These are phyloP conservation scores for Tylochromis polylepis DNA, from an alignment of 2,113 vertebrate species.

Conservation along the genomic window DNA sequence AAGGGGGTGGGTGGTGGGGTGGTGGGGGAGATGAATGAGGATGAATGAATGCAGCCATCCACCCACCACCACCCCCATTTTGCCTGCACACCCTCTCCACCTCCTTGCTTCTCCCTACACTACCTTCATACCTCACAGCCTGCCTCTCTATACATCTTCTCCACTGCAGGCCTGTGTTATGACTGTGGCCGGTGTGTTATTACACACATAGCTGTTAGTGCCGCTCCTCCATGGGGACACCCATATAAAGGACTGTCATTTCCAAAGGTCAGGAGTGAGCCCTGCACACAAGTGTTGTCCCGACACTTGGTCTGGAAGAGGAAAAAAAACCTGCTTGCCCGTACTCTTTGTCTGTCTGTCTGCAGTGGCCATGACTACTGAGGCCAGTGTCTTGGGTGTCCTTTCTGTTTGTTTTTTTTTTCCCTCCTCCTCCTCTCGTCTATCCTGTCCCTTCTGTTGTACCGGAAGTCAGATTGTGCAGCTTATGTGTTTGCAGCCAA, in stretches of 20 bases:
- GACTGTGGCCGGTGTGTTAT: slow-evolving; percentile 75
- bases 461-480: slow-evolving; percentile 26
- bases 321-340: slow-evolving; percentile 26
- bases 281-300: slow-evolving; percentile 78
- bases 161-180: slow-evolving; percentile 69
- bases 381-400: slow-evolving; percentile 42
- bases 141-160: slow-evolving; percentile 37
- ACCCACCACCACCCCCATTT: slow-evolving; percentile 16
- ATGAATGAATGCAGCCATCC: slow-evolving; percentile 67
- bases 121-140: slow-evolving; percentile 24
- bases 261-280: slow-evolving; percentile 77
- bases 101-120: slow-evolving; percentile 21
- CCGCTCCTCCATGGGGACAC: slow-evolving; percentile 64
- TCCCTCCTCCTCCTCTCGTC: neutral
- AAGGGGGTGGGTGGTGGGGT: too few relatives aligned
- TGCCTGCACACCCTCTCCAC: neutral
- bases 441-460: slow-evolving; percentile 4
- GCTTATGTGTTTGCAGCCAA: slow-evolving; percentile 9
- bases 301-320: slow-evolving; percentile 63
- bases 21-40: slow-evolving; percentile 76
- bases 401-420: slow-evolving; percentile 20
- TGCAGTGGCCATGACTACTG: slow-evolving; percentile 19
- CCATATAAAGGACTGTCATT: slow-evolving; percentile 78
- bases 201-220: slow-evolving; percentile 74
- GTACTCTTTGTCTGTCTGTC: slow-evolving; percentile 57